Evolutionary conservation across 2,113 vertebrate genomes (phyloP), one percentile per base, ranked within the genome.

Genomic region (Otolemur garnettii): DNA sequence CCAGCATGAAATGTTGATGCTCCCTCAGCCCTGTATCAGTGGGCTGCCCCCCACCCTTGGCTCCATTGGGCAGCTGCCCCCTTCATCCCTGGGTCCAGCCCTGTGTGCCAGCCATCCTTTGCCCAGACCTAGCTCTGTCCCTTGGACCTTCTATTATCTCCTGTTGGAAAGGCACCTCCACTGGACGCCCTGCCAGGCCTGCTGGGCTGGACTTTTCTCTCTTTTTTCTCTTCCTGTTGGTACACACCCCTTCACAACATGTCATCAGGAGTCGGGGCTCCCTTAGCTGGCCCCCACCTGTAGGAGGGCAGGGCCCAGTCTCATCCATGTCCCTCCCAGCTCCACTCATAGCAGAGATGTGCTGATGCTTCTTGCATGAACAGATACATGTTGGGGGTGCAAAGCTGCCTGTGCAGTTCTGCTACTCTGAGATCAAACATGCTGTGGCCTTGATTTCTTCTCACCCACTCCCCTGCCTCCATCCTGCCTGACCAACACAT

Each of bases 401-500:
- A 1, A 4, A 38, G 18, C 6, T 12, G 2, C 14, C 26, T 4
- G 9, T 18, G 60, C 14, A 21, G 35, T 15, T 6, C 68, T 42
- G 33, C 38, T 68, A 0, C 8, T 9, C 10, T 77, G 66, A 90
- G 81, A 45, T 14, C 33, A 45, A n/a, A 35, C 12, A 2, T n/a
- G 0, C 1, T 12, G 35, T 14, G 35, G 28, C 7, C 93, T 87
- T 90, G 95, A 95, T 94, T 96, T 97, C 85, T 87, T 92, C 84
- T 33, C 53, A 93, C 95, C 91, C 74, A 21, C 91, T 96, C 92
- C 72, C 38, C 75, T 95, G 95, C 95, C 95, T 93, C 53, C 66
- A 90, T 21, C 90, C 83, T 90, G 94, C 95, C 74, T 87, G 91
- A 88, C 93, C 96, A 98, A 83, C 93, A 94, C 17, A 93, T 93